These are phyloP conservation scores for Lepidurus apus DNA, from an alignment of 1,140 invertebrate species.

Conservation along the genomic window DNA sequence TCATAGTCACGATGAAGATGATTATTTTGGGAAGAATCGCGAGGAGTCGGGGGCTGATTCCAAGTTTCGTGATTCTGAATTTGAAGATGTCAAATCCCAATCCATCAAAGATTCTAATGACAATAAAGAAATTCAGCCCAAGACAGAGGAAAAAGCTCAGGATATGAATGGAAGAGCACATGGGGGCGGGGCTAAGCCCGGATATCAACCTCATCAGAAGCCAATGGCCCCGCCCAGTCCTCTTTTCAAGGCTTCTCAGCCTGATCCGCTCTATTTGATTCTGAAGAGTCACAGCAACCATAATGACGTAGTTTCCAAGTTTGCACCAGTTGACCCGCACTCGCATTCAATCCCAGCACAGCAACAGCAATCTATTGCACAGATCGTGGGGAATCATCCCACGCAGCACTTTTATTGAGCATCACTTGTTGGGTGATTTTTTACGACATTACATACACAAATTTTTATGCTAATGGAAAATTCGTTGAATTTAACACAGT, in stretches of 20 bases:
- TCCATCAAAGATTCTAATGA: not conserved
- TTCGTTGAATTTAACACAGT: too few relatives aligned
- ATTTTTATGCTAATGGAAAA: too few relatives aligned
- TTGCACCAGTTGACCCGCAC: not conserved
- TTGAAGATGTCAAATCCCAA: not conserved
- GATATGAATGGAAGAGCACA: not conserved
- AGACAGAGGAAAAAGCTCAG: too few relatives aligned
- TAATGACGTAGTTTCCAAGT: not conserved
- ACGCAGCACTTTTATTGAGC: too few relatives aligned
- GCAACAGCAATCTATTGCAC: too few relatives aligned
- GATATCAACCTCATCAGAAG: not conserved
- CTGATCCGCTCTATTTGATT: slow-evolving; percentile 7
- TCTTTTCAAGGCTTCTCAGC: slow-evolving; percentile 1
- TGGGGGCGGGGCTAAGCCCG: not conserved
- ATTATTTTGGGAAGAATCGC: not conserved
- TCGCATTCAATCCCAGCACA: not conserved
- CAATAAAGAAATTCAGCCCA: not conserved
- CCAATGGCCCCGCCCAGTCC: not conserved
- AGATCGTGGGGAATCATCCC: too few relatives aligned
- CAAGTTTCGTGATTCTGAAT: not conserved
- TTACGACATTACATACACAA: too few relatives aligned
- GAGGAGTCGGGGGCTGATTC: not conserved
- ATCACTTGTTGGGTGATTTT: too few relatives aligned
- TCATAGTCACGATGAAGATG: not conserved
- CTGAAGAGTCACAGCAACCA: not conserved